phyloP scores from a whole-genome alignment of 2,888 invertebrate species.

The Cephus sareptanus region DNA sequence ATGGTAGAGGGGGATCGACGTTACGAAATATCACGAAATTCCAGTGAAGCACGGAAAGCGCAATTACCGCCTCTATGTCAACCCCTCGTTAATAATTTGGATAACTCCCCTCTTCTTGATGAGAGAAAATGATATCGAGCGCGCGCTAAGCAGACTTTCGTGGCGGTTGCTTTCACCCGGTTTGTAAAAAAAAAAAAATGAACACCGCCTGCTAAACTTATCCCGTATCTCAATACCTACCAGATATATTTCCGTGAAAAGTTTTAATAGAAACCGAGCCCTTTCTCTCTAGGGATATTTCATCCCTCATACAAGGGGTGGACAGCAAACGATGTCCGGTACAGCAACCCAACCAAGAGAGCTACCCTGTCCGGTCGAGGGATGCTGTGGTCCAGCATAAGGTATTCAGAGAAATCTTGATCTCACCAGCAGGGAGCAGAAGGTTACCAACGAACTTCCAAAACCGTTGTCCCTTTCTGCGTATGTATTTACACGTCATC shows the following conservation, averaged over 20 bases:
- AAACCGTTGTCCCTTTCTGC: conserved; percentile 31
- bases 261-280: conserved; percentile 44
- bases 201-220: neutral
- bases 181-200: neutral
- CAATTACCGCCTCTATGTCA: neutral
- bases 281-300: conserved; percentile 31
- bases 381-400: conserved; percentile 38
- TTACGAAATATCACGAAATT: neutral
- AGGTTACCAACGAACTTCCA: conserved; percentile 41
- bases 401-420: conserved; percentile 39
- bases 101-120: neutral
- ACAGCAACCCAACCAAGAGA: conserved; percentile 34
- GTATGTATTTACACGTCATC: neutral
- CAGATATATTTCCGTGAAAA: conserved; percentile 12
- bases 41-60: neutral
- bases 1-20: neutral
- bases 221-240: neutral
- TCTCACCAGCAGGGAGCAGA: conserved; percentile 27
- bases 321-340: conserved; percentile 10
- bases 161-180: neutral
- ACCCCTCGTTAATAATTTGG: neutral
- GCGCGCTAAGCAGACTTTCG: neutral
- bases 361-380: conserved; percentile 50
- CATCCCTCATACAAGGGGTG: conserved; percentile 43
- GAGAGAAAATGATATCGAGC: neutral